Evolutionary conservation across 2,888 invertebrate species (phyloP).

Genomic region (Apodemia duryi): DNA sequence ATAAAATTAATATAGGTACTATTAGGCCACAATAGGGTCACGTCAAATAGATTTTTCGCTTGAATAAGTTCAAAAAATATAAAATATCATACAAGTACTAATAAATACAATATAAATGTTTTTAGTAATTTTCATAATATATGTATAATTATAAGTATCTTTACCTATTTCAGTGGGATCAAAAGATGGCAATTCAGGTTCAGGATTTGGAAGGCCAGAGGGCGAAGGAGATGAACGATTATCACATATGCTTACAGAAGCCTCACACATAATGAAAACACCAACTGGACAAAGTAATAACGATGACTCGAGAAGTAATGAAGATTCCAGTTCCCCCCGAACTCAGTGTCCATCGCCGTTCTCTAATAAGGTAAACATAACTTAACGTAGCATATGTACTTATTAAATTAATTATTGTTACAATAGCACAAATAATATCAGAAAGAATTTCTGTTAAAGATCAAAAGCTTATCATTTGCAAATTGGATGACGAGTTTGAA

Average conservation of each 20-base stretch:
- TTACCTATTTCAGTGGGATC: constrained; percentile 77
- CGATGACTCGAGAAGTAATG: constrained; percentile 85
- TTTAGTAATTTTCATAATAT: background rate
- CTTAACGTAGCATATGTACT: background rate
- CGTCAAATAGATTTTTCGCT: no score
- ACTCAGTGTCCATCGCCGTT: constrained; percentile 90
- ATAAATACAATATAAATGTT: background rate
- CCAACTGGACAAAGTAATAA: constrained; percentile 67
- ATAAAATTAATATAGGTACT: background rate
- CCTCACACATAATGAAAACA: constrained; percentile 92
- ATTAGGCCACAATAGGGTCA: no score
- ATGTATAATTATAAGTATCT: background rate
- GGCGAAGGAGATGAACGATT: constrained; percentile 93
- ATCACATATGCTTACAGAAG: constrained; percentile 95
- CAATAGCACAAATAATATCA: no score
- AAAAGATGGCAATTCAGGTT: constrained; percentile 88
- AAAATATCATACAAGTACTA: no score
- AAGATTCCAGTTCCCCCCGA: constrained; percentile 88
- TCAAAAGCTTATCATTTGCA: no score
- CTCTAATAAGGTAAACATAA: constrained; percentile 77
- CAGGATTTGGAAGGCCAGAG: constrained; percentile 87
- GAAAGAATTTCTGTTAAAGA: no score
- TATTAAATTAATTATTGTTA: no score
- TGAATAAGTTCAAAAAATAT: no score
- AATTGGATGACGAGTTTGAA: no score